These are phyloP conservation scores for Planococcus citri DNA, from an alignment of 1,140 invertebrate genomes.

Conservation along the genomic window DNA sequence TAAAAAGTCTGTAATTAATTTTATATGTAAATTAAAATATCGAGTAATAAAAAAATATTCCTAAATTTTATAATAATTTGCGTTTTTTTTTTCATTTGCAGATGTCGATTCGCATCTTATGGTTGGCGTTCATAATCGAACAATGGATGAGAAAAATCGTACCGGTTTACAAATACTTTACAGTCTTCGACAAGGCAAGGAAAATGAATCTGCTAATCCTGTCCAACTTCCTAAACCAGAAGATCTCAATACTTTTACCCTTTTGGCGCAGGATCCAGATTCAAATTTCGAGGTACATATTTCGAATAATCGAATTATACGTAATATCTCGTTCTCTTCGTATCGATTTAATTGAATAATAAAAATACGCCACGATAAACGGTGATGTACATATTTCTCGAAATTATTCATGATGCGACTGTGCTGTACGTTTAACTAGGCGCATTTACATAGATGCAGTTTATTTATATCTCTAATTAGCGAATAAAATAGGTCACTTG, in stretches of 20 bases:
- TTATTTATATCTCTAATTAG: slow-evolving; percentile 4
- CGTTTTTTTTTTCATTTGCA: not conserved
- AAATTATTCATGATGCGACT: too few relatives aligned
- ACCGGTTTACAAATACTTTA: slow-evolving; percentile 12
- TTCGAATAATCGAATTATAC: not conserved
- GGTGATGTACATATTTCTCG: too few relatives aligned
- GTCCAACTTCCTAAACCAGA: slow-evolving; percentile 14
- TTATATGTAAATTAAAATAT: too few relatives aligned
- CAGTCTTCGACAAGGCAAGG: slow-evolving; percentile 10
- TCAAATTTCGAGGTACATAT: slow-evolving; percentile 18
- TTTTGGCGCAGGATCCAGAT: slow-evolving; percentile 12
- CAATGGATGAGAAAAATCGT: slow-evolving; percentile 8
- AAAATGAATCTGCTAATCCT: slow-evolving; percentile 16
- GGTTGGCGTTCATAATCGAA: not conserved
- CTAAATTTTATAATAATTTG: too few relatives aligned
- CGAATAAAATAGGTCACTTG: not conserved
- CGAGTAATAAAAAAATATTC: too few relatives aligned
- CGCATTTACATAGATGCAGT: not conserved
- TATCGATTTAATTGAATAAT: too few relatives aligned
- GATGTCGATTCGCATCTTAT: slow-evolving; percentile 7
- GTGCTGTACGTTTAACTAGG: too few relatives aligned
- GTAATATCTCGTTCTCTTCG: not conserved
- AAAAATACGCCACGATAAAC: too few relatives aligned
- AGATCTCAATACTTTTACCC: slow-evolving; percentile 18
- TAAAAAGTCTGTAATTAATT: too few relatives aligned